Percentiles rank a stretch among this genome's conserved stretches.
These are phyloP conservation scores for Hylaeus volcanicus DNA, from an alignment of 1,140 invertebrate genomes.

Conservation along the genomic window DNA sequence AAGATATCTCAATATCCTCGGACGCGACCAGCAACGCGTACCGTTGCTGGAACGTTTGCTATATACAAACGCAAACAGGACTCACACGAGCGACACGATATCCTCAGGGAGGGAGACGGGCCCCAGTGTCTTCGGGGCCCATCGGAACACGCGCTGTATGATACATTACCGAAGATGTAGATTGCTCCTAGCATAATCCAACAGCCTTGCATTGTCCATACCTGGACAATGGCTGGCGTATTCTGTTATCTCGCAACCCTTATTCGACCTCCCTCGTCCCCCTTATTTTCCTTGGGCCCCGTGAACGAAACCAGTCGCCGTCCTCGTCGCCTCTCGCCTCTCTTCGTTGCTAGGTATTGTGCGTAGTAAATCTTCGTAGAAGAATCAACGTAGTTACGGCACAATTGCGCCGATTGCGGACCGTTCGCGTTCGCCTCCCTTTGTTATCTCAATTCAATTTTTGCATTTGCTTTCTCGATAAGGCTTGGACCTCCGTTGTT, in stretches of 20 bases:
- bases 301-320: conserved; percentile 18
- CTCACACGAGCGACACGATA: conserved; percentile 34
- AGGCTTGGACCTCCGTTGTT: not conserved
- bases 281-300: conserved; percentile 33
- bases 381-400: conserved; percentile 33
- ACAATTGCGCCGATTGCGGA: conserved; percentile 45
- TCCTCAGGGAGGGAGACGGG: conserved; percentile 9
- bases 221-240: conserved; percentile 70
- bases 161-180: conserved; percentile 78
- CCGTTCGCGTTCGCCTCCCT: not conserved
- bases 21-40: conserved; percentile 61
- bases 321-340: not conserved
- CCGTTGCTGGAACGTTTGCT: not conserved
- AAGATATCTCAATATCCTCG: conserved; percentile 70
- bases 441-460: conserved; percentile 45
- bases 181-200: conserved; percentile 70
- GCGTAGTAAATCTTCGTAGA: conserved; percentile 30
- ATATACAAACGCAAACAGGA: not conserved
- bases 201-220: conserved; percentile 73
- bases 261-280: conserved; percentile 37
- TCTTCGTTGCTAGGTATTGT: not conserved
- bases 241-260: conserved; percentile 56
- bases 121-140: conserved; percentile 47
- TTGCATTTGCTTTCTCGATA: too few species aligned
- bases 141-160: conserved; percentile 62